Evolutionary conservation across 2,113 vertebrate species (phyloP), one percentile per base, ranked within the genome.

Genomic region (Grammomys dolichurus): DNA sequence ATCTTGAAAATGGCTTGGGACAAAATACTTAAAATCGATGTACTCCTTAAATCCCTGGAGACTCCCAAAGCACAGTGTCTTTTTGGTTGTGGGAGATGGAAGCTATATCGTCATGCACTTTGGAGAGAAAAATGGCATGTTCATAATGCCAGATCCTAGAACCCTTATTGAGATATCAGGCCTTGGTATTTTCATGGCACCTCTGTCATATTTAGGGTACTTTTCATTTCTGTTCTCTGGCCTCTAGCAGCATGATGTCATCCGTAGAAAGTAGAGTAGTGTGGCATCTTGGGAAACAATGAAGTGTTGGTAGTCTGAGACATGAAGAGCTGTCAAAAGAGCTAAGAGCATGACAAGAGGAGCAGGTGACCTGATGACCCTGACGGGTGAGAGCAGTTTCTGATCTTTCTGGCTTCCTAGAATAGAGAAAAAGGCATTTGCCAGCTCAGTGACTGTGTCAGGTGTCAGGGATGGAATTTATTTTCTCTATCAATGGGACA

Each of bases 371-470:
- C 26, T 26, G 33, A 60, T 46, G 65, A 56, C 65, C 48, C 46
- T 40, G n/a, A 9, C 13, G 13, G 46, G 19, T 11, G 65, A n/a
- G 77, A 76, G 58, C 87, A 43, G 17, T 70, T 80, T 85, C 95
- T 46, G 40, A 48, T 56, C 16, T 43, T 43, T 87, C 65, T 85
- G 77, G 78, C 67, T 75, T 80, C 58, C 51, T 76, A 33, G 82
- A 88, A 72, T 33, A 89, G 48, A 89, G 72, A 22, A 22, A 54
- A 40, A 58, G 48, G 33, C 87, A 14, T 46, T 63, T 19, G 46
- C 84, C 69, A 87, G 72, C 87, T 81, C 92, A 22, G 3, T 46
- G 75, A 82, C 77, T 91, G 87, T 31, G n/a, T 65, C 94, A 91
- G 72, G 67, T 89, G 58, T 94, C 87, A 22, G 82, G 63, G 87